phyloP scores from a whole-genome alignment of 2,888 invertebrate species.

The Trilocha varians region DNA sequence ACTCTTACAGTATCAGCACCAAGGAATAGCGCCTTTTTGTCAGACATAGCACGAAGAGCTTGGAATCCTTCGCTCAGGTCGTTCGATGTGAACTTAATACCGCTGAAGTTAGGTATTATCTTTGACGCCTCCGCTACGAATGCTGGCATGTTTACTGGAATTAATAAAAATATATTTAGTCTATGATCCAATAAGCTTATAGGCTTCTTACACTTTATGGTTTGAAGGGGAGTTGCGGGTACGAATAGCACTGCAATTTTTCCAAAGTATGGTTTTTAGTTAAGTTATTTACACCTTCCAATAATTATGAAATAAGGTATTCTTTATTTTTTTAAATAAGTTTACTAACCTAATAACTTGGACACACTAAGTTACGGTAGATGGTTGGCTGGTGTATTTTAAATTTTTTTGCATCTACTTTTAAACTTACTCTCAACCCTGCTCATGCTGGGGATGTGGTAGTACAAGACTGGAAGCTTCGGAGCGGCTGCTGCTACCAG shows the following conservation, averaged over 20 bases:
- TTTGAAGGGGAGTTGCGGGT: too few species aligned
- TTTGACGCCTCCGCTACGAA: conserved; percentile 76
- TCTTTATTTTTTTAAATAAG: too few species aligned
- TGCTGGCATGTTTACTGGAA: conserved; percentile 80
- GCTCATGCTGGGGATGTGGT: conserved; percentile 84
- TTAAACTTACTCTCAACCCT: conserved; percentile 79
- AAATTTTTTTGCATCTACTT: background rate
- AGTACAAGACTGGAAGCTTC: conserved; percentile 84
- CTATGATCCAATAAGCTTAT: too few species aligned
- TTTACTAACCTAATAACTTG: too few species aligned
- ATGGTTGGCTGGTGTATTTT: too few species aligned
- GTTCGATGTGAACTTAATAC: conserved; percentile 87
- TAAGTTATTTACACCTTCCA: too few species aligned
- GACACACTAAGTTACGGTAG: too few species aligned
- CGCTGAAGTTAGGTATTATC: conserved; percentile 81
- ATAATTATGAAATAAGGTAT: too few species aligned
- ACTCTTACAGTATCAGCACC: conserved; percentile 78
- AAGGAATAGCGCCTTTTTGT: conserved; percentile 74
- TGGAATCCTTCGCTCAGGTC: conserved; percentile 79
- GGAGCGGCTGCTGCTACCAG: conserved; percentile 80
- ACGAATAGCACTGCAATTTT: too few species aligned
- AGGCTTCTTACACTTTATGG: too few species aligned
- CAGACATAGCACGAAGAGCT: conserved; percentile 66
- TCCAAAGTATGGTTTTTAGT: too few species aligned
- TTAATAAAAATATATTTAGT: background rate